A percentile compares a stretch with the other conserved stretches of the same genome.
phyloP scores from a whole-genome alignment of 2,113 vertebrate genomes.

The Puntigrus tetrazona region DNA sequence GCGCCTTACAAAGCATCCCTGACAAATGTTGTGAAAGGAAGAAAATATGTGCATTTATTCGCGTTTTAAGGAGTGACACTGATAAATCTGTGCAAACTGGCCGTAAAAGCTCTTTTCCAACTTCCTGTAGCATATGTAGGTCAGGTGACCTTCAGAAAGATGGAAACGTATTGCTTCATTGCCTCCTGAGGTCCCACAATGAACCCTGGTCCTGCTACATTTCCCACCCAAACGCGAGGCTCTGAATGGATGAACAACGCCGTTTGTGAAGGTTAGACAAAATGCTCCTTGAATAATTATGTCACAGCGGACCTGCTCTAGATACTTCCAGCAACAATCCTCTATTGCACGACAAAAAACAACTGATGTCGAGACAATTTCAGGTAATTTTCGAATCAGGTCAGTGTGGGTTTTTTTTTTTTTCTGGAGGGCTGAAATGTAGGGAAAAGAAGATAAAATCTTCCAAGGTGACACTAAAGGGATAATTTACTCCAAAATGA shows the following conservation, averaged over 20 bases:
- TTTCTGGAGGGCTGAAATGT: neutral
- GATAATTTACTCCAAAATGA: neutral
- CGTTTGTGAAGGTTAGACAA: conserved; percentile 56
- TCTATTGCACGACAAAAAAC: conserved; percentile 4
- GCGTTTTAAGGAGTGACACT: conserved; percentile 11
- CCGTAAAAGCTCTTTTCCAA: too few species aligned
- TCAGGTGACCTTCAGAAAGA: conserved; percentile 23
- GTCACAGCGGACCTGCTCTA: conserved; percentile 7
- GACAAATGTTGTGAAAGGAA: neutral
- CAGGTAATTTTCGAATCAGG: neutral
- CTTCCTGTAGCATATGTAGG: neutral
- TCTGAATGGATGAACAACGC: conserved; percentile 49
- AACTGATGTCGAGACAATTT: conserved; percentile 12
- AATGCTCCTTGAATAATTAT: conserved; percentile 49
- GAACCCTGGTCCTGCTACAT: conserved; percentile 39
- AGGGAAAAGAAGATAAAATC: neutral
- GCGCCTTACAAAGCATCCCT: neutral
- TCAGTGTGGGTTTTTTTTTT: neutral
- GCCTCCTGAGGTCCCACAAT: conserved; percentile 15
- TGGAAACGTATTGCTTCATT: conserved; percentile 13
- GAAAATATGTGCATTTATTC: neutral
- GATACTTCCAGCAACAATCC: neutral
- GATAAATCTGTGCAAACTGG: conserved; percentile 2
- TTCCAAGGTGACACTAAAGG: neutral
- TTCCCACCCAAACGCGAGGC: conserved; percentile 32